A percentile compares a stretch with the other conserved stretches of the same genome.
These are phyloP conservation scores for Lonchura striata DNA, from an alignment of 2,113 vertebrate genomes.

Conservation along the genomic window DNA sequence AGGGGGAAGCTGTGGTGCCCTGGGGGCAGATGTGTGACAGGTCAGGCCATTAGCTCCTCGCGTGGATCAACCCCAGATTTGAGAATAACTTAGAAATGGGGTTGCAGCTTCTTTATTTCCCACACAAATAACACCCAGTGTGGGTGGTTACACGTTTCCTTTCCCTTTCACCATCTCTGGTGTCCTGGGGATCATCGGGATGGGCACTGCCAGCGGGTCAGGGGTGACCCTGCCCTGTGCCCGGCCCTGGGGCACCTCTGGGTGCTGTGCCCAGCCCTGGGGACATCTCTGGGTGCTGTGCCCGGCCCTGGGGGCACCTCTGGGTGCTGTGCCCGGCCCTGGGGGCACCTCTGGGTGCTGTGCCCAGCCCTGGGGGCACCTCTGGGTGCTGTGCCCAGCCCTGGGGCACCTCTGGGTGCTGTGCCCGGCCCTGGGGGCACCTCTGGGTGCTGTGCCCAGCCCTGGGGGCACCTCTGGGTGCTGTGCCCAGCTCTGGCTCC, in stretches of 20 bases:
- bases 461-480: not conserved
- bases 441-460: not conserved
- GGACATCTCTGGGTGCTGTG: not conserved
- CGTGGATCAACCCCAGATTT: not conserved
- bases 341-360: too few relatives aligned
- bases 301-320: too few relatives aligned
- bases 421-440: not conserved
- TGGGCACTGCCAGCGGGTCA: not conserved
- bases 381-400: not conserved
- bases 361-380: not conserved
- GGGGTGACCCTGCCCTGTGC: not conserved
- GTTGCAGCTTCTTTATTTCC: not conserved
- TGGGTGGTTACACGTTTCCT: rapidly evolving
- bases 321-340: not conserved
- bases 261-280: not conserved
- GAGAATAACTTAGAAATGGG: not conserved
- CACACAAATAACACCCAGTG: not conserved
- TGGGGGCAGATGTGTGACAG: not conserved
- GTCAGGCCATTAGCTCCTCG: not conserved
- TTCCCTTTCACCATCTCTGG: not conserved
- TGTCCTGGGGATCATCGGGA: rapidly evolving
- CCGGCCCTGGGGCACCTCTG: not conserved
- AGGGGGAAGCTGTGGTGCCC: not conserved
- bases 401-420: not conserved
- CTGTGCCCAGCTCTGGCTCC: not conserved